Evolutionary conservation across 1,140 invertebrate species (phyloP), one percentile per base, ranked within the genome.

Genomic region (Hyles euphorbiae): DNA sequence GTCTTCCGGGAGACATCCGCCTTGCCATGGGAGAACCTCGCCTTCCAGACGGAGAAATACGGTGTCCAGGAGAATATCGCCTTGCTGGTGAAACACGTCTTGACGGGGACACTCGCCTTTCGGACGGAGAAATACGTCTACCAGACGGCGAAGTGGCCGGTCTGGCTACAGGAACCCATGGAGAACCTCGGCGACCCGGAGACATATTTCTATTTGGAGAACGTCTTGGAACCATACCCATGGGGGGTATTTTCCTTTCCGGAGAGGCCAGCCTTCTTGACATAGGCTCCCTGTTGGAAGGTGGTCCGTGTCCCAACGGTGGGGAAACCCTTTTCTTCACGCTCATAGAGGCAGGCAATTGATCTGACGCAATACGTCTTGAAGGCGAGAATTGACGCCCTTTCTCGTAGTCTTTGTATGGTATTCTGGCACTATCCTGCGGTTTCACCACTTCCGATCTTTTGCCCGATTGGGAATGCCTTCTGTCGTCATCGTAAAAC

Each of bases 341-440:
- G 22, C 22, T 22, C 22, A 40, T 40, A 40, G 36, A 40, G 4
- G 36, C 5, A 40, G 36, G 8, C 8, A 8, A 5, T 5, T 40
- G 4, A 5, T 8, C 5, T 5, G n/a, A 32, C 34, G 50, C 40
- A n/a, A 34, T 36, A 1, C 52, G 36, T 33, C 40, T 36, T 5
- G 56, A 3, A 50, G 48, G 60, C 0, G 65, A 63, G 51, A 54
- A 60, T 3, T 55, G 51, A 11, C 60, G 59, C 10, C 54, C 33
- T 55, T 68, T 74, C 36, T 74, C 68, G 49, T 66, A 68, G 5
- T 60, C 57, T 12, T 64, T 62, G 40, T 60, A 64, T 11, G 67
- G 58, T 8, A 50, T 10, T 40, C 60, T 61, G 4, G 40, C n/a
- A n/a, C 32, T 33, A 4, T 56, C 46, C 33, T 8, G 22, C 33